These are phyloP conservation scores for Nixonia krombeini DNA, from an alignment of 1,140 invertebrate genomes.

Conservation along the genomic window DNA sequence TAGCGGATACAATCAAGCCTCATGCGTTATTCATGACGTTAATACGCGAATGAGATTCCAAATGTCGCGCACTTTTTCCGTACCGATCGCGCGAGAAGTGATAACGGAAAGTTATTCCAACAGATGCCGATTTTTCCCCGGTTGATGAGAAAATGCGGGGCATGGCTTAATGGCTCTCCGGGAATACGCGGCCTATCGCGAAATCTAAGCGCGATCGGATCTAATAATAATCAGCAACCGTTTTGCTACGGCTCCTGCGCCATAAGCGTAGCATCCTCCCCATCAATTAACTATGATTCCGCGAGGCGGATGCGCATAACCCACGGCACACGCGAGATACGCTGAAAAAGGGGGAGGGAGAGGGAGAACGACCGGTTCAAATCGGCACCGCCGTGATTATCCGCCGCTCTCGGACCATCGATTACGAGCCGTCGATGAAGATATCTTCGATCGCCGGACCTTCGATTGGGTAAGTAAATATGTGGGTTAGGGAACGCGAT, in stretches of 20 bases:
- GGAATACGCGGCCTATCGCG: conserved; percentile 18
- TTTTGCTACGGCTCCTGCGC: conserved; percentile 32
- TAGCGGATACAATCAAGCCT: too few relatives aligned
- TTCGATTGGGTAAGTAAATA: conserved; percentile 21
- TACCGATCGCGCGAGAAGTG: too few relatives aligned
- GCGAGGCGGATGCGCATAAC: conserved; percentile 22
- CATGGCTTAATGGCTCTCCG: too few relatives aligned
- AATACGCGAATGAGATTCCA: too few relatives aligned
- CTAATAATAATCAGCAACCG: conserved; percentile 55
- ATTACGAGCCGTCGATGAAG: conserved; percentile 33
- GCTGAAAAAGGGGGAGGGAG: neutral
- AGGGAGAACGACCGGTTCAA: conserved; percentile 4
- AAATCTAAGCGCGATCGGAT: conserved; percentile 50
- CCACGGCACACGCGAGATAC: conserved; percentile 29
- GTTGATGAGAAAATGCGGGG: too few relatives aligned
- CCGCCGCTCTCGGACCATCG: conserved; percentile 6
- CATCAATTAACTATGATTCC: conserved; percentile 49
- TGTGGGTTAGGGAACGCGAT: neutral
- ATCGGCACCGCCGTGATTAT: conserved; percentile 22
- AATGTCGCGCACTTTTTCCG: too few relatives aligned
- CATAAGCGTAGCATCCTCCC: conserved; percentile 42
- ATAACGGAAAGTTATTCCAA: too few relatives aligned
- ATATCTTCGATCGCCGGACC: conserved; percentile 32
- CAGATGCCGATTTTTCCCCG: too few relatives aligned
- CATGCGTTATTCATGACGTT: too few relatives aligned